phyloP scores from a whole-genome alignment of 2,797 vertebrate genomes.

The Microchirus variegatus region DNA sequence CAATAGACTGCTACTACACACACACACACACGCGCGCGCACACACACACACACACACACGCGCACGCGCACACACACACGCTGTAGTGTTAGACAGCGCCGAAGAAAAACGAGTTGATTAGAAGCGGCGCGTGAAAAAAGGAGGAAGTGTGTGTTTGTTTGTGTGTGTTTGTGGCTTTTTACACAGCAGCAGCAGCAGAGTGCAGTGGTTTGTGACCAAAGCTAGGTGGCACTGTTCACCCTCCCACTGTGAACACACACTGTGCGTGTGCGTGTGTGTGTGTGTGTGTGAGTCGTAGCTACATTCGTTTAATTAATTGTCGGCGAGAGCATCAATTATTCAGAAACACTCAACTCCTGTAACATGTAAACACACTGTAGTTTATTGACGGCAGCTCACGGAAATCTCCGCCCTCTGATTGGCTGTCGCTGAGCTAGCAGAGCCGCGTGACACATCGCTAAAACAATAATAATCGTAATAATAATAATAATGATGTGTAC shows the following conservation, averaged over 20 bases:
- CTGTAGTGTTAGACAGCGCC: slow-evolving; percentile 34
- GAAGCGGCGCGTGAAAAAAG: slow-evolving; percentile 50
- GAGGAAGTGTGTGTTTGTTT: slow-evolving; percentile 56
- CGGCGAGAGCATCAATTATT: slow-evolving; percentile 49
- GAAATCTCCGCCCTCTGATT: slow-evolving; percentile 23
- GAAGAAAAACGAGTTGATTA: slow-evolving; percentile 77
- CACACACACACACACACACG: slow-evolving; percentile 25
- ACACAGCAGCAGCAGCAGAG: not conserved
- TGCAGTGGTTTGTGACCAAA: slow-evolving; percentile 56
- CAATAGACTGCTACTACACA: slow-evolving; percentile 51
- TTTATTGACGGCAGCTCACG: slow-evolving; percentile 25
- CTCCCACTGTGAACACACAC: slow-evolving; percentile 31
- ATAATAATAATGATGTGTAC: no score
- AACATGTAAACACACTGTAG: slow-evolving; percentile 39
- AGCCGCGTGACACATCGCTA: not conserved
- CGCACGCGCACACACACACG: slow-evolving; percentile 25
- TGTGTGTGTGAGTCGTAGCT: slow-evolving; percentile 13
- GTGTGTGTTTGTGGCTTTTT: slow-evolving; percentile 14
- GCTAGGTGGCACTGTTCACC: slow-evolving; percentile 78
- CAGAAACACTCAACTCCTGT: slow-evolving; percentile 37
- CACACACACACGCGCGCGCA: slow-evolving; percentile 27
- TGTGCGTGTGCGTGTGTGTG: not conserved
- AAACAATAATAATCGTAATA: not conserved
- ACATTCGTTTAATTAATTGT: slow-evolving; percentile 52
- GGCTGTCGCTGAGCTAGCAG: not conserved